These are phyloP conservation scores for Helicoverpa zea DNA, from an alignment of 1,140 invertebrate genomes.

Conservation along the genomic window DNA sequence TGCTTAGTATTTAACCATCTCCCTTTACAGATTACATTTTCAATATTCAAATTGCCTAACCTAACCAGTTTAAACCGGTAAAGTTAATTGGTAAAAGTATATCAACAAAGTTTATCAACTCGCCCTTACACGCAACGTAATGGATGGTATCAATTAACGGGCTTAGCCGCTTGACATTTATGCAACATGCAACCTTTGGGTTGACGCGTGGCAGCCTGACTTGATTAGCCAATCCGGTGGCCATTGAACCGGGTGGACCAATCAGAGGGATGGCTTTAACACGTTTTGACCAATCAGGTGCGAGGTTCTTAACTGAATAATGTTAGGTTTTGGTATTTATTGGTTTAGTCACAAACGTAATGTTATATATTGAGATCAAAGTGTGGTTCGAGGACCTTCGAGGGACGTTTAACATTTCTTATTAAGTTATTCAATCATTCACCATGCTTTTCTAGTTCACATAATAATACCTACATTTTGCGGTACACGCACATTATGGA, in stretches of 20 bases:
- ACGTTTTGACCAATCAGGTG: not conserved
- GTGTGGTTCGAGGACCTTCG: too few relatives aligned
- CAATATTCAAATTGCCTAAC: too few relatives aligned
- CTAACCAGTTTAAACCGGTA: not conserved
- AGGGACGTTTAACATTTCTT: too few relatives aligned
- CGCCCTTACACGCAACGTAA: slow-evolving; percentile 13
- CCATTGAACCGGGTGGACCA: slow-evolving; percentile 3
- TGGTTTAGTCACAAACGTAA: too few relatives aligned
- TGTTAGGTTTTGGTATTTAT: too few relatives aligned
- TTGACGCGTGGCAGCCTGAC: not conserved
- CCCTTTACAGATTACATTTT: too few relatives aligned
- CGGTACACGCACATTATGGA: too few relatives aligned
- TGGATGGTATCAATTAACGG: slow-evolving; percentile 3
- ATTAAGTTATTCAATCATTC: too few relatives aligned
- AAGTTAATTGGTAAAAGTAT: slow-evolving; percentile 11
- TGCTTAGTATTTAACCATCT: too few relatives aligned
- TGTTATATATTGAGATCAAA: too few relatives aligned
- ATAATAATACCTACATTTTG: too few relatives aligned
- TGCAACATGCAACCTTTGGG: slow-evolving; percentile 14
- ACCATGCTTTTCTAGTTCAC: too few relatives aligned
- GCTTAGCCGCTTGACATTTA: slow-evolving; percentile 22
- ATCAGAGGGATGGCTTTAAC: not conserved
- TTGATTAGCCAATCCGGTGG: not conserved
- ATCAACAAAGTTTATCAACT: slow-evolving; percentile 12
- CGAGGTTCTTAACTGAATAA: not conserved